Base-by-base conservation (phyloP, 2,888 invertebrate genomes). In the Cantharis nigra region DNA sequence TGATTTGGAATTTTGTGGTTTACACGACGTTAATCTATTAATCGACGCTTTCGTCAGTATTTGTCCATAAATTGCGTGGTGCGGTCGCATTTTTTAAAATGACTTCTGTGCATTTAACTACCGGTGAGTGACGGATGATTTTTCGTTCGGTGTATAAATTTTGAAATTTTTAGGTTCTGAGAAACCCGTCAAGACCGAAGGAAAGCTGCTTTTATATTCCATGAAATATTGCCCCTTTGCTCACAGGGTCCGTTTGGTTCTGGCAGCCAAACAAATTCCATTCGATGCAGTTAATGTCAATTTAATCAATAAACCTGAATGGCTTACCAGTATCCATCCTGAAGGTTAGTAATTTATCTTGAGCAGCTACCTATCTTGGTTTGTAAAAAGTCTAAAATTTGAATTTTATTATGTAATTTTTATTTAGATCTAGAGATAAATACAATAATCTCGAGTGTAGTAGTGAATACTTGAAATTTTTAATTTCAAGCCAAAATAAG, bases 221-320 rank as follows among this genome's bases (percentile, higher is more conserved):
- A 96, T 96, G 96, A 91, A 95, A 83, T 96, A 94, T 87, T 96
- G 96, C 83, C 96, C 96, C 0, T 96, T 90, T 83, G 95, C 96
- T 0, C 94, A 96, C 82, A 90, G 96, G 81, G 91, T 91, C 72
- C 92, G 95, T 81, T 89, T 96, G 26, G 93, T 94, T 3, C 87
- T 96, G 72, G 92, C 93, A 81, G 94, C 94, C 9, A 96, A 96
- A 87, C 92, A 93, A 79, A 89, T 96, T 81, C 92, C 92, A 18
- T 92, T 95, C 84, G 95, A 96, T 84, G 89, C 91, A 28, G 92
- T 96, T 63, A 94, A 92, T 85, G 90, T 95, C 10, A 94, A 95
- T 88, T 88, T 95, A 80, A 91, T 91, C n/a, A 90, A 93, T 30
- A 96, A 96, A 85, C 97, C 97, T 0, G 95, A 95, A 84, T 97